These are phyloP conservation scores for Pitangus sulphuratus DNA, from an alignment of 2,797 vertebrate genomes.

Conservation along the genomic window DNA sequence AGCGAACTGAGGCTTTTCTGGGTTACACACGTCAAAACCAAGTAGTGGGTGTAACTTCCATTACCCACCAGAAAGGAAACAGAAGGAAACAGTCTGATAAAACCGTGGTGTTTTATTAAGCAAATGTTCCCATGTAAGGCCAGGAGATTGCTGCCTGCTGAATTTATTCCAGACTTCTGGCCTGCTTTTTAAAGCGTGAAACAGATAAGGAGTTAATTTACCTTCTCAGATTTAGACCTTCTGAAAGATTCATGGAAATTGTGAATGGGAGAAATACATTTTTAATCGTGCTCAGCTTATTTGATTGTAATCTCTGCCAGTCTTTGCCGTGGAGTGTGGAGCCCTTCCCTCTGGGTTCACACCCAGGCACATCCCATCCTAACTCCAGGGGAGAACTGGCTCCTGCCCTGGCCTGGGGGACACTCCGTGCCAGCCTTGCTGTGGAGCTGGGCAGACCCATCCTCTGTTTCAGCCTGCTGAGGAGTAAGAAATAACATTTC, in stretches of 20 bases:
- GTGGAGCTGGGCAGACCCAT: background rate
- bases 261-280: background rate
- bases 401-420: background rate
- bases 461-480: background rate
- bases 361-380: background rate
- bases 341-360: background rate
- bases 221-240: conserved; percentile 14
- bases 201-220: conserved; percentile 16
- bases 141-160: background rate
- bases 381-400: background rate
- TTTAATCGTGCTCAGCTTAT: background rate
- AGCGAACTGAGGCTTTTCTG: conserved; percentile 14
- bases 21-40: conserved; percentile 41
- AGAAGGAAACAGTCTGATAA: conserved; percentile 43
- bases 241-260: background rate
- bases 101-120: background rate
- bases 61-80: conserved; percentile 58
- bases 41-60: conserved; percentile 8
- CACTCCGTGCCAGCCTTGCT: background rate
- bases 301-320: background rate
- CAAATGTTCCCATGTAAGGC: conserved; percentile 21
- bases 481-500: background rate
- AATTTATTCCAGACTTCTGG: background rate
- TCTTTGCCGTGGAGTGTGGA: background rate
- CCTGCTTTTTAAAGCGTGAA: background rate